These are phyloP conservation scores for Dendronephthya gigantea DNA, from an alignment of 64 coral and sea anemone species.

Conservation along the genomic window DNA sequence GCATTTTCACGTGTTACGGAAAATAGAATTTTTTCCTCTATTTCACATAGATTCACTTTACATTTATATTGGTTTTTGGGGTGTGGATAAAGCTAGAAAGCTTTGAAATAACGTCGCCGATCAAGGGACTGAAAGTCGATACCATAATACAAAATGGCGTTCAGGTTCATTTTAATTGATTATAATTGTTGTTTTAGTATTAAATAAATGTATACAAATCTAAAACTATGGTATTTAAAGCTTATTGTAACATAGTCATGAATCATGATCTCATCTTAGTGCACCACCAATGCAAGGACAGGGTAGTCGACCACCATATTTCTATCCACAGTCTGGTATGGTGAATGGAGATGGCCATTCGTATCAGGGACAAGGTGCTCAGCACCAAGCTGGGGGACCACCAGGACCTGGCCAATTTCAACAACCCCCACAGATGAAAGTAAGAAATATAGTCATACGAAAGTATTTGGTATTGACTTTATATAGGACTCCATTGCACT, in stretches of 20 bases:
- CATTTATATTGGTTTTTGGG: background rate
- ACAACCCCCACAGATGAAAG: background rate
- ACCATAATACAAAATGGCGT: background rate
- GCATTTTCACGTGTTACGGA: background rate
- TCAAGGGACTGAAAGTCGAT: background rate
- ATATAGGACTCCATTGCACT: too few relatives aligned
- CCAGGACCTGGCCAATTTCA: background rate
- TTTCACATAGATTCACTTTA: background rate
- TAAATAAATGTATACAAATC: background rate
- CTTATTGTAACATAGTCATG: background rate
- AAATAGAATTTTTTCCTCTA: background rate
- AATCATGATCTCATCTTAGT: background rate
- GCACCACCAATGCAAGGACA: slow-evolving; percentile 9
- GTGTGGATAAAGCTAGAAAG: background rate
- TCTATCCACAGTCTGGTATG: background rate
- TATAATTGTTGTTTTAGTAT: background rate
- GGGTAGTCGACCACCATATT: background rate
- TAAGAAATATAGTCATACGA: background rate
- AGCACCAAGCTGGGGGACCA: background rate
- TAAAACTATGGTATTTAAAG: background rate
- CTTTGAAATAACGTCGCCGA: background rate
- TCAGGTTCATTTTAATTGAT: background rate
- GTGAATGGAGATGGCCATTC: background rate
- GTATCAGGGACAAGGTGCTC: background rate
- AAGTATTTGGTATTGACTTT: too few relatives aligned